phyloP scores from a whole-genome alignment of 2,888 invertebrate genomes.

The Hedychridium roseum region DNA sequence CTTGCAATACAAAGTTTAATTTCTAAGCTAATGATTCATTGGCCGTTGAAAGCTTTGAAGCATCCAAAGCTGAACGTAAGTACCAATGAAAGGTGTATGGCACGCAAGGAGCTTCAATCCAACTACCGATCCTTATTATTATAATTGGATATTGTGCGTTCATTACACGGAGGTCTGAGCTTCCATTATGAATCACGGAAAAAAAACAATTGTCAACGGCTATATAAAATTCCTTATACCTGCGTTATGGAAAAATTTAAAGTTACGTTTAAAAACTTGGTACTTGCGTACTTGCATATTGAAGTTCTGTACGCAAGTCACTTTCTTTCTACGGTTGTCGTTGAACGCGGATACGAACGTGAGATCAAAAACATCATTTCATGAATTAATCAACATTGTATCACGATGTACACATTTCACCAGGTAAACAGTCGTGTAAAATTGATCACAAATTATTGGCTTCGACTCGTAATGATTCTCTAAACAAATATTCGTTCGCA shows the following conservation, averaged over 20 bases:
- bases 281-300: not conserved
- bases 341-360: not conserved
- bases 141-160: conserved; percentile 32
- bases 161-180: conserved; percentile 18
- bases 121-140: conserved; percentile 18
- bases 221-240: conserved; percentile 11
- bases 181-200: conserved; percentile 22
- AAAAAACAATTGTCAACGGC: conserved; percentile 24
- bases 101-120: conserved; percentile 28
- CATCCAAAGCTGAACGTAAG: conserved; percentile 5
- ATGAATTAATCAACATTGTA: conserved; percentile 1
- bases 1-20: conserved; percentile 2
- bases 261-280: not conserved
- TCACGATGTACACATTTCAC: not conserved
- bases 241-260: conserved; percentile 9
- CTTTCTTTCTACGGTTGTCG: not conserved
- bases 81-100: conserved; percentile 25
- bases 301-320: conserved; percentile 1
- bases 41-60: conserved; percentile 2
- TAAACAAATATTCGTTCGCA: no score
- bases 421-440: not conserved
- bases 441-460: no score
- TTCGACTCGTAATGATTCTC: no score
- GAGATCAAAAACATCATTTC: conserved; percentile 3
- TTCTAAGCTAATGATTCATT: no score